Conservation (phyloP, 2,888 invertebrate genomes). For the Pseudococcus longispinus region DNA sequence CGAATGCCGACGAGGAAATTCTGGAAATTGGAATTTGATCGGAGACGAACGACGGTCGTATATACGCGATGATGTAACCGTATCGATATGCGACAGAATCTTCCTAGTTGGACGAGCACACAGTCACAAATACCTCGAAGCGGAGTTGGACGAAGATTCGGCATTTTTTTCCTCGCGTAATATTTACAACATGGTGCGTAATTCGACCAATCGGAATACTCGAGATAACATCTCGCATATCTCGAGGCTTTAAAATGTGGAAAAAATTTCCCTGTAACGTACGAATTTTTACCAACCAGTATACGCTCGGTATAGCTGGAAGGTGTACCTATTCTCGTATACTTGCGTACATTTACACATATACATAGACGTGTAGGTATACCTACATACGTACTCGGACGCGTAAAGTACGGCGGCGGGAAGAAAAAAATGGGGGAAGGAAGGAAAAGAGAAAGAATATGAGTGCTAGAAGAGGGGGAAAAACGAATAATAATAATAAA, state of each 20-base stretch:
- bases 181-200: background rate
- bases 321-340: background rate
- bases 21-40: too few species aligned
- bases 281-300: background rate
- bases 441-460: background rate
- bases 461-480: background rate
- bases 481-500: slow-evolving; percentile 40
- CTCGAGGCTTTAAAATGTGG: background rate
- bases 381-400: background rate
- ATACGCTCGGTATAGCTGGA: background rate
- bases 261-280: background rate
- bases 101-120: background rate
- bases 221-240: background rate
- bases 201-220: background rate
- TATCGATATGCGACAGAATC: background rate
- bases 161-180: background rate
- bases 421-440: background rate
- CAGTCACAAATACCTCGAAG: background rate
- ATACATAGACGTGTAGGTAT: background rate
- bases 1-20: too few species aligned
- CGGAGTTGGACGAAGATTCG: background rate
- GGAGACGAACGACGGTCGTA: too few species aligned
- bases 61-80: background rate
- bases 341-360: background rate
- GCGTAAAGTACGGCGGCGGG: background rate